phyloP scores from a whole-genome alignment of 2,113 vertebrate genomes.

The Paracyprichromis sp. region DNA sequence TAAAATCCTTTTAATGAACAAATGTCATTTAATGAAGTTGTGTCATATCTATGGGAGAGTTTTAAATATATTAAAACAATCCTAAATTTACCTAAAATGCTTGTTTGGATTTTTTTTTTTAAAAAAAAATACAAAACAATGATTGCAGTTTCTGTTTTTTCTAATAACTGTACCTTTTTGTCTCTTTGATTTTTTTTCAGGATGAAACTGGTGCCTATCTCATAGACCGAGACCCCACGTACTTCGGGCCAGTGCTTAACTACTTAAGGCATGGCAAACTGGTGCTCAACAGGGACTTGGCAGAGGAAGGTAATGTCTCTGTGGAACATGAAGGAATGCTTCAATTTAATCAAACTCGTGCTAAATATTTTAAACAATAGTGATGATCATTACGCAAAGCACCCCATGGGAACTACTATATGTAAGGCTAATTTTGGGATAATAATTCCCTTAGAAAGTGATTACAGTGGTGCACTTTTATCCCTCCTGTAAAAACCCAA shows the following conservation, averaged over 20 bases:
- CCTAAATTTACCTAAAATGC: neutral
- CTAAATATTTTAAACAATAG: neutral
- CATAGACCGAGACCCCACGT: constrained; percentile 95
- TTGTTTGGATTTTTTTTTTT: neutral
- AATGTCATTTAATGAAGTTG: neutral
- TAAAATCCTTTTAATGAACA: neutral
- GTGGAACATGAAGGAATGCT: neutral
- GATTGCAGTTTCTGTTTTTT: neutral
- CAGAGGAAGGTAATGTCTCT: constrained; percentile 85
- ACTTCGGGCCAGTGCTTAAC: constrained; percentile 96
- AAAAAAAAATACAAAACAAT: neutral
- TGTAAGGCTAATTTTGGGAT: neutral
- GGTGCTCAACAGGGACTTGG: constrained; percentile 94
- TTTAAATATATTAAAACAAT: neutral
- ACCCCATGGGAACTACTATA: neutral
- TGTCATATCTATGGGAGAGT: neutral
- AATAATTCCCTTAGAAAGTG: neutral
- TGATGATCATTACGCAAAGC: neutral
- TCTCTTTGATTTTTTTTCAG: constrained; percentile 56
- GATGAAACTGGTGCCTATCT: constrained; percentile 97
- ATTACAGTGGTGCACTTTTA: neutral
- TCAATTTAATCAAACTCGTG: neutral
- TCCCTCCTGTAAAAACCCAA: neutral
- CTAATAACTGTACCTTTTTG: neutral
- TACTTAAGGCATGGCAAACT: constrained; percentile 96